Evolutionary conservation across 2,113 vertebrate genomes (phyloP), one percentile per base, ranked within the genome.

Genomic region (Nettapus auritus): DNA sequence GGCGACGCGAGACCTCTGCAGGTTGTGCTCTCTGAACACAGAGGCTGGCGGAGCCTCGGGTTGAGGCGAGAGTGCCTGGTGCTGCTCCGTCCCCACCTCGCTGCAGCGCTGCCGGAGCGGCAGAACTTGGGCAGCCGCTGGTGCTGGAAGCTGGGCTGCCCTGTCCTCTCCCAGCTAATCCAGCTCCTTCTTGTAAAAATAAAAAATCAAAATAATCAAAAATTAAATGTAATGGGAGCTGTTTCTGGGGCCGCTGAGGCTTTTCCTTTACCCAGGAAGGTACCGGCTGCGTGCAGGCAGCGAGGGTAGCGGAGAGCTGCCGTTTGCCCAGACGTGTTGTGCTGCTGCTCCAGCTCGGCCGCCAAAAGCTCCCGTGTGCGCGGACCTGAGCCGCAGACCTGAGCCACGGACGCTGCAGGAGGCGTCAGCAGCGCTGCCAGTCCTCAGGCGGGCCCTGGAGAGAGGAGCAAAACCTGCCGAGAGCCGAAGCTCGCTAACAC

Each of bases 361-460:
- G 2, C 17, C 13, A 44, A 63, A 66, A 16, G 50, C 13, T 67
- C 36, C 20, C 33, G 21, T 69, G 64, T 66, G 50, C 36, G 52
- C 44, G 70, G 76, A 6, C 48, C 67, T 0, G 0, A 62, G 55
- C 79, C 1, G 0, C 19, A 73, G 7, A 3, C 16, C n/a, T 0
- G 0, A 62, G 55, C 79, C 1, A 0, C 19, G 77, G 7, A 3
- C 16, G 78, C 88, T 70, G 56, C 70, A 10, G 90, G 70, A 74
- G 46, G 59, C 57, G 62, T 78, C 66, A 36, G 77, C 84, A 36
- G 42, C 22, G 68, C 81, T 60, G n/a, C 40, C 82, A 60, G 36
- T 28, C 3, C 0, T 0, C 26, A 36, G 81, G 56, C 57, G 12
- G 18, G 16, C 44, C 31, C 23, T 1, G 1, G 42, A 60, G 76